phyloP scores from a whole-genome alignment of 2,888 invertebrate species.

The Eupithecia inturbata region DNA sequence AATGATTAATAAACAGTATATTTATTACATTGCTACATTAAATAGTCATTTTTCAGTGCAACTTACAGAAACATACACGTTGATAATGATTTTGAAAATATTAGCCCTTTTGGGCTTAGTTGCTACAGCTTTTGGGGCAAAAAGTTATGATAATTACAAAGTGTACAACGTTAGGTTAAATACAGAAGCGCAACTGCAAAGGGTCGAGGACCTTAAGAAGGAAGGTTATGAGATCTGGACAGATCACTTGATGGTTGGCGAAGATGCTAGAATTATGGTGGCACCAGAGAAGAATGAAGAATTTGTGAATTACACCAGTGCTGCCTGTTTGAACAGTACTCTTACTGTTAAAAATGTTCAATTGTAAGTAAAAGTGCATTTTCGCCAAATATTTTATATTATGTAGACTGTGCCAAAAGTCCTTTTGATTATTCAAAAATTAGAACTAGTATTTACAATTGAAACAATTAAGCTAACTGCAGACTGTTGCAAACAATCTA shows the following conservation, averaged over 20 bases:
- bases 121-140: constrained; percentile 43
- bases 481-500: too few relatives aligned
- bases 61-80: constrained; percentile 14
- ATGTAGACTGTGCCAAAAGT: background rate
- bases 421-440: background rate
- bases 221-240: constrained; percentile 64
- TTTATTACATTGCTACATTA: background rate
- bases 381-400: background rate
- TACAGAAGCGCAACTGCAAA: constrained; percentile 69
- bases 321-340: constrained; percentile 48
- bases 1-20: background rate
- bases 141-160: constrained; percentile 82
- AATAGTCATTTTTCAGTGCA: constrained; percentile 9
- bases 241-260: constrained; percentile 59
- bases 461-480: too few relatives aligned
- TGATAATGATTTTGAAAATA: constrained; percentile 35
- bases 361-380: constrained; percentile 50
- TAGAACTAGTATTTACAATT: too few relatives aligned
- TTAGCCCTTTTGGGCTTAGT: constrained; percentile 38
- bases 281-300: constrained; percentile 51
- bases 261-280: constrained; percentile 60
- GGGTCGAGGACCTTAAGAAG: constrained; percentile 73
- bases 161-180: constrained; percentile 81
- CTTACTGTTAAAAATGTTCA: constrained; percentile 58
- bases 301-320: constrained; percentile 49